Evolutionary conservation across 2,797 vertebrate genomes (phyloP).

Genomic region (Catamblyrhynchus diadema): DNA sequence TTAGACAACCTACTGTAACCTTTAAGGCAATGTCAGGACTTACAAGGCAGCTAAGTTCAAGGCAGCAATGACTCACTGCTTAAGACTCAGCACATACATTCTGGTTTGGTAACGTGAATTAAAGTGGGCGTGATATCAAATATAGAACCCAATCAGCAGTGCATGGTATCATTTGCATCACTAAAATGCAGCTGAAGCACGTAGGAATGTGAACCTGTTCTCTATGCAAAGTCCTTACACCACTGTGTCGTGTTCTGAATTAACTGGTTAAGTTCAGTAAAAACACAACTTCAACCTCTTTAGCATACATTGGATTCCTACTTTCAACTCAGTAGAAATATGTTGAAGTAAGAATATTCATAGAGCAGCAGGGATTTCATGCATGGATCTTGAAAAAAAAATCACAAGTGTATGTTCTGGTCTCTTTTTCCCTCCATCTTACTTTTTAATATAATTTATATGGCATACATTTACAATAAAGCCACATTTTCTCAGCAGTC

Average conservation of each 20-base stretch:
- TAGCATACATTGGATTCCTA: neutral
- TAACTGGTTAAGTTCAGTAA: neutral
- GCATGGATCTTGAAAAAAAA: neutral
- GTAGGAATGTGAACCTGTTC: neutral
- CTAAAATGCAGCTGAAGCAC: neutral
- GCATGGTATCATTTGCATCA: neutral
- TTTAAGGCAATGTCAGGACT: neutral
- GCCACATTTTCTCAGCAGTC: neutral
- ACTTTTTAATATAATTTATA: neutral
- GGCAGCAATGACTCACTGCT: neutral
- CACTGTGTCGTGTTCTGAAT: neutral
- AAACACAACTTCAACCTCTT: neutral
- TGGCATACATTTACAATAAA: neutral
- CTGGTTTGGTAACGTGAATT: neutral
- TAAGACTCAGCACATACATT: neutral
- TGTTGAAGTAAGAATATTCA: neutral
- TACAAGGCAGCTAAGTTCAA: neutral
- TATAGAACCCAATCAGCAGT: neutral
- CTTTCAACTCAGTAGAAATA: neutral
- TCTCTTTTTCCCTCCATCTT: neutral
- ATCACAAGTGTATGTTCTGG: neutral
- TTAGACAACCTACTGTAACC: neutral
- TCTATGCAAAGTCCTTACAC: neutral
- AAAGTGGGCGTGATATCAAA: neutral
- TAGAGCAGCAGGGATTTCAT: neutral